These are phyloP conservation scores for Drosophila prosaltans DNA, from an alignment of 1,140 invertebrate species.

Conservation along the genomic window DNA sequence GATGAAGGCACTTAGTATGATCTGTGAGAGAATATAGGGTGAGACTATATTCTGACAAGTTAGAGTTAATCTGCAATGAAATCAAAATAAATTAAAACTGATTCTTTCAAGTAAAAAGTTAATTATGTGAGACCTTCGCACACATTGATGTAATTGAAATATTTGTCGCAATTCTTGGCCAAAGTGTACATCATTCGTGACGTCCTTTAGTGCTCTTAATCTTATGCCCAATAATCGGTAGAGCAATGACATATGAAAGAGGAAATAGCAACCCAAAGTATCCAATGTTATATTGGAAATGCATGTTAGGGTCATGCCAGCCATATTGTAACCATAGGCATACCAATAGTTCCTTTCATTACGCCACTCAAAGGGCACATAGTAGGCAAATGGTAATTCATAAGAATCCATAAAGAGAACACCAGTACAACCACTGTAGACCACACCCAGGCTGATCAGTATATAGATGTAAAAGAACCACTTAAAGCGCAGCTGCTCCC, in stretches of 20 bases:
- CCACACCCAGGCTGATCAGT: slow-evolving; percentile 53
- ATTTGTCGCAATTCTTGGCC: slow-evolving; percentile 38
- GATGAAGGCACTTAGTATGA: slow-evolving; percentile 75
- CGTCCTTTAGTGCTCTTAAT: slow-evolving; percentile 27
- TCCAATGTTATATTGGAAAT: slow-evolving; percentile 66
- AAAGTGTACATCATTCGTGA: slow-evolving; percentile 23
- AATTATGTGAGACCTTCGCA: slow-evolving; percentile 37
- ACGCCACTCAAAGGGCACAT: slow-evolving; percentile 70
- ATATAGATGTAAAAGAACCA: slow-evolving; percentile 55
- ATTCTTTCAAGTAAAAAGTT: neutral
- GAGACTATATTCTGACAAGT: slow-evolving; percentile 63
- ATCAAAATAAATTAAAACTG: neutral
- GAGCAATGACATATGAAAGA: slow-evolving; percentile 66
- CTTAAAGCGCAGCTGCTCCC: slow-evolving; percentile 53
- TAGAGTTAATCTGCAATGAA: slow-evolving; percentile 45
- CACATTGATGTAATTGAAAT: slow-evolving; percentile 49
- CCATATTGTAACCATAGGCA: slow-evolving; percentile 61
- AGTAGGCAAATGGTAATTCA: slow-evolving; percentile 67
- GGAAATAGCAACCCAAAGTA: slow-evolving; percentile 66
- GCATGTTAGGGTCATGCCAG: slow-evolving; percentile 64
- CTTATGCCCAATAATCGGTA: slow-evolving; percentile 62
- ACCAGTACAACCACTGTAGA: slow-evolving; percentile 48
- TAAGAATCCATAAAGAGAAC: slow-evolving; percentile 56
- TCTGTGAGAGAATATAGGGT: slow-evolving; percentile 64
- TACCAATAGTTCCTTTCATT: slow-evolving; percentile 51